phyloP scores from a whole-genome alignment of 2,113 vertebrate genomes.

The Barnardius zonarius region DNA sequence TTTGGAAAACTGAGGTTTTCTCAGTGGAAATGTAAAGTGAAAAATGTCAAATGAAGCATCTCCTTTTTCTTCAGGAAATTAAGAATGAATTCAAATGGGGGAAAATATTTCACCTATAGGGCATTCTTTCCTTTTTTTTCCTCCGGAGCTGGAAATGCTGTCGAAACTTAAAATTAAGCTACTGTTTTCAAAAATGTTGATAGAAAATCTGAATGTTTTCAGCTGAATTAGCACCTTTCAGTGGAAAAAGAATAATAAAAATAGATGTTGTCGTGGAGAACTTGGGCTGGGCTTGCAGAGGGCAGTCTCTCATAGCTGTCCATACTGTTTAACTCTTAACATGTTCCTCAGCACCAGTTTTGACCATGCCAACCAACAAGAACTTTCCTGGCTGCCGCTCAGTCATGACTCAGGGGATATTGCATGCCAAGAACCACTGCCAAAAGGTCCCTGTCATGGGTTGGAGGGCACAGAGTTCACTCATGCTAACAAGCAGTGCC shows the following conservation, averaged over 20 bases:
- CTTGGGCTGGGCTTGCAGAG: neutral
- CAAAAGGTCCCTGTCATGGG: neutral
- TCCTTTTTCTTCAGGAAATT: neutral
- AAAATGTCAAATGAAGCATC: neutral
- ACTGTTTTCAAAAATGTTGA: neutral
- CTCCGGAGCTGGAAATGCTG: neutral
- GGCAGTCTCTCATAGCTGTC: neutral
- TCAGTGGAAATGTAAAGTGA: neutral
- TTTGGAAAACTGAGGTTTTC: constrained; percentile 16
- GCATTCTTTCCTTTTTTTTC: neutral
- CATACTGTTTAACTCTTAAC: neutral
- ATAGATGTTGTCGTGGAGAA: neutral
- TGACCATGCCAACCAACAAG: neutral
- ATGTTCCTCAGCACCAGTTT: neutral
- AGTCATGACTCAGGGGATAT: neutral
- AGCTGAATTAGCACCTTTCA: neutral
- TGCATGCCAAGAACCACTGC: neutral
- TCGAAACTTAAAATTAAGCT: neutral
- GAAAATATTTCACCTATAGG: neutral
- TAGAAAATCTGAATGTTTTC: neutral
- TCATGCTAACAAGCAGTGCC: neutral
- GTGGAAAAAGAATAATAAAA: neutral
- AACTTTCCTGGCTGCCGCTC: neutral
- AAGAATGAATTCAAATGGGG: neutral
- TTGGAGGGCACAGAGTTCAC: neutral